These are phyloP conservation scores for Villa cingulata DNA, from an alignment of 2,888 invertebrate species.

Conservation along the genomic window DNA sequence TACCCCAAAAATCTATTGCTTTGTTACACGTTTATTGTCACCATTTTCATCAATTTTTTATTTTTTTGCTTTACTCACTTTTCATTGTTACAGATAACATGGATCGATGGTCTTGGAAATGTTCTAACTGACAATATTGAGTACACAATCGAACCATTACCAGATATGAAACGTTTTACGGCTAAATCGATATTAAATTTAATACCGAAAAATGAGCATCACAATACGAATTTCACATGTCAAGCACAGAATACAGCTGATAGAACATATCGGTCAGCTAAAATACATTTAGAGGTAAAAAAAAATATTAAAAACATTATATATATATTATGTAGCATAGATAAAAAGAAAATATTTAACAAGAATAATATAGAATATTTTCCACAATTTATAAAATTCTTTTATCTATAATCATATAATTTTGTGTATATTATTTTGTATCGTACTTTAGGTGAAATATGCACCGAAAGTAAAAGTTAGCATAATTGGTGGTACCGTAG, in stretches of 20 bases:
- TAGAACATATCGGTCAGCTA: constrained; percentile 65
- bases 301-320: neutral
- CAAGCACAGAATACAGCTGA: constrained; percentile 87
- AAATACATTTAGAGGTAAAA: constrained; percentile 65
- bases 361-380: too few species aligned
- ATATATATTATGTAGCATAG: too few species aligned
- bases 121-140: constrained; percentile 70
- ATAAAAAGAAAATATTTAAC: too few species aligned
- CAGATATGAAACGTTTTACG: constrained; percentile 70
- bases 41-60: too few species aligned
- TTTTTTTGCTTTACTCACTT: neutral
- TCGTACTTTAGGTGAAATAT: constrained; percentile 78
- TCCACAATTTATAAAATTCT: too few species aligned
- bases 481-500: constrained; percentile 42
- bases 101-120: constrained; percentile 80
- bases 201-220: constrained; percentile 74
- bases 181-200: constrained; percentile 73
- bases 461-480: constrained; percentile 75
- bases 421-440: constrained; percentile 11
- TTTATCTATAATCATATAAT: too few species aligned
- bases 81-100: constrained; percentile 55
- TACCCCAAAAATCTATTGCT: too few species aligned
- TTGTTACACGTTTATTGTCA: too few species aligned
- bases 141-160: constrained; percentile 56
- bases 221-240: constrained; percentile 82